Evolutionary conservation across 2,888 invertebrate genomes (phyloP).

Genomic region (Pollenia angustigena): DNA sequence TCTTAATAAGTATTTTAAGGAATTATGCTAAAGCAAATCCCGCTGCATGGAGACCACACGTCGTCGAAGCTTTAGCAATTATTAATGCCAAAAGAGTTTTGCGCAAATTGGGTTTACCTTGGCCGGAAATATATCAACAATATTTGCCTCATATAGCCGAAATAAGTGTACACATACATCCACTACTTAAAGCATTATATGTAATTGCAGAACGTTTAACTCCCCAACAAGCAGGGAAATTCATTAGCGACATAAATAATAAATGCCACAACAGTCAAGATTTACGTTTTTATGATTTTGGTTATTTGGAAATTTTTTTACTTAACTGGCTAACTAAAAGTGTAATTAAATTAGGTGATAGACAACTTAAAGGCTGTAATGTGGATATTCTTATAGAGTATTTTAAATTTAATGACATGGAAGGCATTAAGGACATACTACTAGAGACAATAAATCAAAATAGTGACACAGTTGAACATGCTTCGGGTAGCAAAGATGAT

Average conservation of each 20-base stretch:
- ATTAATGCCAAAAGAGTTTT: conserved; percentile 83
- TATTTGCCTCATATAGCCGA: conserved; percentile 83
- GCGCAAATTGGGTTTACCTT: conserved; percentile 82
- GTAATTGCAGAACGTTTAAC: conserved; percentile 84
- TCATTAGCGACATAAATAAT: conserved; percentile 77
- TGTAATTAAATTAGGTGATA: conserved; percentile 77
- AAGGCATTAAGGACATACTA: conserved; percentile 76
- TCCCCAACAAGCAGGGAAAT: conserved; percentile 77
- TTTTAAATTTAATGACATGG: conserved; percentile 80
- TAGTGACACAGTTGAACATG: conserved; percentile 34
- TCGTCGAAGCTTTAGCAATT: conserved; percentile 85
- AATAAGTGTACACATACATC: conserved; percentile 82
- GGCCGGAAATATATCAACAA: conserved; percentile 78
- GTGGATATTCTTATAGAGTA: conserved; percentile 79
- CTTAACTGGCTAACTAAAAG: conserved; percentile 80
- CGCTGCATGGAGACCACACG: conserved; percentile 83
- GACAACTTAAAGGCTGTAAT: conserved; percentile 75
- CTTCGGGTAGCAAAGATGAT: neutral
- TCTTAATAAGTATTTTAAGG: conserved; percentile 73
- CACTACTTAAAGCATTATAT: conserved; percentile 84
- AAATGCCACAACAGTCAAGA: conserved; percentile 74
- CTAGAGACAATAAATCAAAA: conserved; percentile 76
- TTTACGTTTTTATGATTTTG: conserved; percentile 79
- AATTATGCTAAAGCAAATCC: conserved; percentile 78
- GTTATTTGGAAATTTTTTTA: conserved; percentile 81